phyloP scores from a whole-genome alignment of 2,888 invertebrate genomes.

The Hoplodrina ambigua region DNA sequence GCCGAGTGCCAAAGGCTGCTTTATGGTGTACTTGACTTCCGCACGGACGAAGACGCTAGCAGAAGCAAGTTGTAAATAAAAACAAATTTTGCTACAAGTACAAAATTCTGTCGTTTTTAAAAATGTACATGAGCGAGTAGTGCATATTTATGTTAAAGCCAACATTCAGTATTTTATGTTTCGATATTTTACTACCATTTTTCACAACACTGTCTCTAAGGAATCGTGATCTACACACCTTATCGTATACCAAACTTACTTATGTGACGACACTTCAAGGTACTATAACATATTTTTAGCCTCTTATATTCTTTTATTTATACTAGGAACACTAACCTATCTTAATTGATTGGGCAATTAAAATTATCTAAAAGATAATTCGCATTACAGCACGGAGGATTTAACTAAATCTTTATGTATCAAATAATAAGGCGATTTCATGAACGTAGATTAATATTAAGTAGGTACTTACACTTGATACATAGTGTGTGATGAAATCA shows the following conservation, averaged over 20 bases:
- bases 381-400: slow-evolving; percentile 16
- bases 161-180: background rate
- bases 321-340: slow-evolving; percentile 17
- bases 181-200: slow-evolving; percentile 7
- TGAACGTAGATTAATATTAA: slow-evolving; percentile 22
- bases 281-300: slow-evolving; percentile 33
- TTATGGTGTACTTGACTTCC: no score
- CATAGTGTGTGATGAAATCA: slow-evolving; percentile 8
- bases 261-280: slow-evolving; percentile 7
- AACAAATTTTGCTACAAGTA: background rate
- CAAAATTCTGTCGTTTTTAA: background rate
- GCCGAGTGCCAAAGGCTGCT: no score
- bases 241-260: slow-evolving; percentile 26
- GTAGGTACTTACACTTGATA: background rate
- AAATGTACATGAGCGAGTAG: background rate
- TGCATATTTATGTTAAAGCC: background rate
- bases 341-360: slow-evolving; percentile 15
- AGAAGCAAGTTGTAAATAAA: no score
- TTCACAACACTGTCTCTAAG: background rate
- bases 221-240: slow-evolving; percentile 5
- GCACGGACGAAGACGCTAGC: no score
- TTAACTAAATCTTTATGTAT: slow-evolving; percentile 26
- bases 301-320: background rate
- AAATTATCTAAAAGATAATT: slow-evolving; percentile 28
- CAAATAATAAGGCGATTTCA: slow-evolving; percentile 10